Evolutionary conservation across 2,888 invertebrate species (phyloP).

Genomic region (Melieria crassipennis): DNA sequence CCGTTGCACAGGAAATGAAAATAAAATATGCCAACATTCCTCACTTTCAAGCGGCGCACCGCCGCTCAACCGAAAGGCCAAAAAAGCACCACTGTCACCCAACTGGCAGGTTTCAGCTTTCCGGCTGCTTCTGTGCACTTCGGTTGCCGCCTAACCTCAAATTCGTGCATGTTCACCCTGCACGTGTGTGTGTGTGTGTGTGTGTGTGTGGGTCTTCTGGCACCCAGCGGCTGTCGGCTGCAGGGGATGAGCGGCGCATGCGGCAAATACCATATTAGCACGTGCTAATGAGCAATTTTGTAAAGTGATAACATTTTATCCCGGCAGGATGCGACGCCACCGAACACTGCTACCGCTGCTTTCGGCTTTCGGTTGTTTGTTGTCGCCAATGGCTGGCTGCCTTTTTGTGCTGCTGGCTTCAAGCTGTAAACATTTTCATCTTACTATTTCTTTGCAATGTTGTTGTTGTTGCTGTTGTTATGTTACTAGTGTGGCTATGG

Average conservation of each 20-base stretch:
- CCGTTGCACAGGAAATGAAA: slow-evolving; percentile 40
- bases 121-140: neutral
- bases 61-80: neutral
- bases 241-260: slow-evolving; percentile 9
- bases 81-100: too few species aligned
- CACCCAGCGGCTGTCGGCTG: neutral
- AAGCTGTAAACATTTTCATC: too few species aligned
- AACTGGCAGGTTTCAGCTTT: slow-evolving; percentile 13
- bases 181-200: neutral
- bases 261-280: slow-evolving; percentile 47
- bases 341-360: neutral
- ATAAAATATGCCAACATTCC: slow-evolving; percentile 37
- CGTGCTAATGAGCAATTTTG: slow-evolving; percentile 58
- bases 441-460: too few species aligned
- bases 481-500: too few species aligned
- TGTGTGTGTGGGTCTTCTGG: neutral
- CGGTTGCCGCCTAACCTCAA: neutral
- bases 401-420: neutral
- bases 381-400: slow-evolving; percentile 21
- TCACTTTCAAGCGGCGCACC: neutral
- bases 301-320: slow-evolving; percentile 56
- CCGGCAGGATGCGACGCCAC: slow-evolving; percentile 36
- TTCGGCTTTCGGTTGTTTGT: slow-evolving; percentile 18
- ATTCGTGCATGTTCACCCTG: neutral
- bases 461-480: too few species aligned